Conservation (phyloP, 2,113 vertebrate genomes). For the Bostrychus sinensis region DNA sequence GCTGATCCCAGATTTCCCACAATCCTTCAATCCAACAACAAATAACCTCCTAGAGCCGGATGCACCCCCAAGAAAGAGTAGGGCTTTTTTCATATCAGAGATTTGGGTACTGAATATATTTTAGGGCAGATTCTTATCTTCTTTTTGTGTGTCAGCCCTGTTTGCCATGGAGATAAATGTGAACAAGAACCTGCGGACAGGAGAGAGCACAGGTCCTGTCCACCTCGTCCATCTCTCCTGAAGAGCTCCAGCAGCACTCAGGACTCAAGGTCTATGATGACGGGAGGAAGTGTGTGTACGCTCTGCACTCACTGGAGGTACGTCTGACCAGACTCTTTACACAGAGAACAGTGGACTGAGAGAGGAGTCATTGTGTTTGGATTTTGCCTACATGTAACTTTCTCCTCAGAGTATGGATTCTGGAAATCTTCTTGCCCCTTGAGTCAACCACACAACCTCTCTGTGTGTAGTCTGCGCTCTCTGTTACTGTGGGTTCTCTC, state of each 20-base stretch:
- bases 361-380: too few species aligned
- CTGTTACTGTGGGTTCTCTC: too few species aligned
- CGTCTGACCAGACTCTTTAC: too few species aligned
- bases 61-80: constrained; percentile 79
- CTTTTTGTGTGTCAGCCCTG: constrained; percentile 38
- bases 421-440: too few species aligned
- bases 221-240: constrained; percentile 82
- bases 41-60: constrained; percentile 58
- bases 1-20: constrained; percentile 80
- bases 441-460: too few species aligned
- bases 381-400: too few species aligned
- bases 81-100: background rate
- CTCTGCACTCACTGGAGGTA: constrained; percentile 63
- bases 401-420: too few species aligned
- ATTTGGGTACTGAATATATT: background rate
- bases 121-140: background rate
- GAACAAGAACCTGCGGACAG: constrained; percentile 83
- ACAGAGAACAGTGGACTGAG: too few species aligned
- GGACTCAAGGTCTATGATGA: constrained; percentile 88
- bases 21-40: constrained; percentile 71
- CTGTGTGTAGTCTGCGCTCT: too few species aligned
- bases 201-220: constrained; percentile 86
- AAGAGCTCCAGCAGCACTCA: constrained; percentile 74
- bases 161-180: constrained; percentile 87
- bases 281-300: constrained; percentile 85